Evolutionary conservation across 2,888 invertebrate species (phyloP).

Genomic region (Seira musarum): DNA sequence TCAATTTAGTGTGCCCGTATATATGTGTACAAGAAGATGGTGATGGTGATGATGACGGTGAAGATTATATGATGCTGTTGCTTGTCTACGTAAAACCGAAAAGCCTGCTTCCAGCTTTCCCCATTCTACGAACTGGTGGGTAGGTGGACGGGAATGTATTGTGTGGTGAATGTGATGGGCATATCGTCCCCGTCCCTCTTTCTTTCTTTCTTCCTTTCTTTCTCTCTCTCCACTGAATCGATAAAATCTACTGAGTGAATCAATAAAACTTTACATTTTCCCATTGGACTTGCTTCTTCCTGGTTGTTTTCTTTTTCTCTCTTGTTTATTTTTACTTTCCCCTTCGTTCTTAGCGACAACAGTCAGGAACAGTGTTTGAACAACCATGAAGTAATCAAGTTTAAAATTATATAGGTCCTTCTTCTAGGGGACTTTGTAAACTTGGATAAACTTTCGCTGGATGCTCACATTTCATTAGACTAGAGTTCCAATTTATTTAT

Average conservation of each 20-base stretch:
- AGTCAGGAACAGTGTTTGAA: slow-evolving; percentile 52
- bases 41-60: too few species aligned
- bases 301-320: slow-evolving; percentile 8
- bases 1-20: too few species aligned
- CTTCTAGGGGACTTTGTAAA: neutral
- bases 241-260: slow-evolving; percentile 56
- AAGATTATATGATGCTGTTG: too few species aligned
- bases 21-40: too few species aligned
- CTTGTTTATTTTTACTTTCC: slow-evolving; percentile 24
- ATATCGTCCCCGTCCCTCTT: slow-evolving; percentile 42
- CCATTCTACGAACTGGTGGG: too few species aligned
- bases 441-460: neutral
- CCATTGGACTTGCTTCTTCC: slow-evolving; percentile 26
- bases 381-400: neutral
- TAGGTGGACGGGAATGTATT: too few species aligned
- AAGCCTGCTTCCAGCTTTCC: too few species aligned
- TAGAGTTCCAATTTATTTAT: neutral
- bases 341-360: slow-evolving; percentile 38
- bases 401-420: neutral
- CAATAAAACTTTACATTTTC: slow-evolving; percentile 52
- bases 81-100: too few species aligned
- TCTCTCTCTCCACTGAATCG: slow-evolving; percentile 45
- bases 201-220: too few species aligned
- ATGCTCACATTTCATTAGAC: neutral
- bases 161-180: neutral